Evolutionary conservation across 2,888 invertebrate species (phyloP).

Genomic region (Lissonota sp.): DNA sequence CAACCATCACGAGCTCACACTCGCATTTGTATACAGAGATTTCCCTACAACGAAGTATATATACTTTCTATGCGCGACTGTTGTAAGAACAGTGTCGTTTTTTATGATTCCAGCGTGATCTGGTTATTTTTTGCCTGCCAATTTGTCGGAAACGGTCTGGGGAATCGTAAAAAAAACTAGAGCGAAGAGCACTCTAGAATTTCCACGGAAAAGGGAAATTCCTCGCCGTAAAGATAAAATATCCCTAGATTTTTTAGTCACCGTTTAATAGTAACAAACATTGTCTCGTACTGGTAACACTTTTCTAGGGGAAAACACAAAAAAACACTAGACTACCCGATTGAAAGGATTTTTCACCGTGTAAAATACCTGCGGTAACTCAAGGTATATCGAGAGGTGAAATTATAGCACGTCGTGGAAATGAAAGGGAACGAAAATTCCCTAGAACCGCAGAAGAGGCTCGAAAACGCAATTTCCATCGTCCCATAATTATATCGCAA

Average conservation of each 20-base stretch:
- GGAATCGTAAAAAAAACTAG: no score
- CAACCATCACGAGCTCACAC: constrained; percentile 20
- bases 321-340: neutral
- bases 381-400: neutral
- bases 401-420: neutral
- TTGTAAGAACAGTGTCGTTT: constrained; percentile 30
- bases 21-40: constrained; percentile 39
- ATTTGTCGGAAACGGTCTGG: no score
- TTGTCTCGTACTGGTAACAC: no score
- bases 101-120: constrained; percentile 10
- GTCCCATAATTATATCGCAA: constrained; percentile 50
- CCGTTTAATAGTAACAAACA: no score
- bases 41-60: constrained; percentile 55
- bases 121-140: constrained; percentile 12
- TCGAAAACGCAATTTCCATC: constrained; percentile 40
- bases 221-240: no score
- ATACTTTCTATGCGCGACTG: constrained; percentile 64
- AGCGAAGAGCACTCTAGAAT: no score
- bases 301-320: no score
- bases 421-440: neutral
- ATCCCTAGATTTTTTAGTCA: no score
- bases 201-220: no score
- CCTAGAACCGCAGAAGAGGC: constrained; percentile 15
- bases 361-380: neutral
- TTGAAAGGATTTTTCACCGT: neutral